Evolutionary conservation across 2,113 vertebrate genomes (phyloP), one percentile per base, ranked within the genome.

Genomic region (Pardalotus punctatus): DNA sequence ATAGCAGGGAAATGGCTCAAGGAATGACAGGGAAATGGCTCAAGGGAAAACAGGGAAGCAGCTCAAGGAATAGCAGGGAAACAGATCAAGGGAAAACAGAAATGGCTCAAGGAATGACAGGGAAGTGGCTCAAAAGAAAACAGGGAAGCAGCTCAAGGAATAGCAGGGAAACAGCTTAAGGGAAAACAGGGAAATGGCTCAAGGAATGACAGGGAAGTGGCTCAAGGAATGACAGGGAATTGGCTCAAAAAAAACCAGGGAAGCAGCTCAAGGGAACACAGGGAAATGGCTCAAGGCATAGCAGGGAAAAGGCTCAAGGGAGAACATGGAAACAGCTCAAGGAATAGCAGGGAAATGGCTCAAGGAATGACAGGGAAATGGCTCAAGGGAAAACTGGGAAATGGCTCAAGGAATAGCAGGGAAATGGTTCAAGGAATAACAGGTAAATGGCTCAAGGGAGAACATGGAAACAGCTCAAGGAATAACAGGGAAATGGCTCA

Each of bases 321-420:
- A 56, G 16, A 21, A 7, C 8, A 51, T 8, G 27, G 50, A 51
- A 51, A 51, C 5, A 13, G 14, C 50, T 51, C 50, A 28, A 51
- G 25, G 50, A 14, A 53, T 9, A 31, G 8, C 9, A n/a, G 14
- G 56, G n/a, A 57, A 57, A n/a, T 22, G 21, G 33, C 54, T 57
- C 33, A n/a, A 57, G 56, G 33, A 5, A 23, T 20, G 14, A 8
- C 7, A 23, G 10, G 22, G 3, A 43, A 43, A 43, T 6, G 4
- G 19, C 14, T 74, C 20, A 28, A 18, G 5, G 19, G 9, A 31
- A 0, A 19, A 1, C 6, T 24, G 9, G 28, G 4, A 48, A 50
- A 16, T 5, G 6, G 7, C 12, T 60, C 21, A 14, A 25, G 2
- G 23, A 4, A 53, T 1, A 24, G 1, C 10, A 18, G 11, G 27